Conservation (phyloP, 2,113 vertebrate species). For the Phylloscopus trochilus region DNA sequence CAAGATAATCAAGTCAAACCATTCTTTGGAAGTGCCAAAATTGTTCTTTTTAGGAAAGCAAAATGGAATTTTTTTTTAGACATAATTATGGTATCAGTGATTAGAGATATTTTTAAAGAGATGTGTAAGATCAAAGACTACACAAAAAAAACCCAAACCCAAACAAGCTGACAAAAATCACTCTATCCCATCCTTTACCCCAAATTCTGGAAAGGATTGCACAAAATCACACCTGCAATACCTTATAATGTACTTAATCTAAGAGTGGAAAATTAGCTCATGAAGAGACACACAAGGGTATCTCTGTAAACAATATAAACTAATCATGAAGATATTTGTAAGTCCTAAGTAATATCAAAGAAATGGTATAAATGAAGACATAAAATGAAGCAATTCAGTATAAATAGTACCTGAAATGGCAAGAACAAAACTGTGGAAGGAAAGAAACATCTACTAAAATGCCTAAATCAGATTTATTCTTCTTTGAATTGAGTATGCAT, state of each 20-base stretch:
- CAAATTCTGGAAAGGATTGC: not conserved
- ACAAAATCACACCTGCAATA: constrained; percentile 6
- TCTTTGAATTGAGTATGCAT: not conserved
- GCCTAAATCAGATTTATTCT: not conserved
- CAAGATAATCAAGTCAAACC: not conserved
- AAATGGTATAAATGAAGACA: not conserved
- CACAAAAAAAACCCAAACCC: not conserved
- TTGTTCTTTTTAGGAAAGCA: not conserved
- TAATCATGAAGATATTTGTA: not conserved
- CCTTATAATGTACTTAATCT: not conserved
- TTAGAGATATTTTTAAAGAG: not conserved
- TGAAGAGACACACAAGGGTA: not conserved
- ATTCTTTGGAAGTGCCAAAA: not conserved
- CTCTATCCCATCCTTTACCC: rapidly evolving
- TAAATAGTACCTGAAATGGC: not conserved
- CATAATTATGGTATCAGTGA: not conserved
- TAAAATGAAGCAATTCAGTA: not conserved
- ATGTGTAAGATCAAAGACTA: not conserved
- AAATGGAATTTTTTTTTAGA: not conserved
- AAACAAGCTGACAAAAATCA: not conserved
- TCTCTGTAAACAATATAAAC: constrained; percentile 10
- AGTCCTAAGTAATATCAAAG: constrained; percentile 16
- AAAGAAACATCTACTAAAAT: not conserved
- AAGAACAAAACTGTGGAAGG: not conserved
- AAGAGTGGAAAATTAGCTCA: constrained; percentile 41